Percentiles rank a stretch among this genome's conserved stretches.
These are phyloP conservation scores for Antheraea mylitta DNA, from an alignment of 1,140 invertebrate species.

Conservation along the genomic window DNA sequence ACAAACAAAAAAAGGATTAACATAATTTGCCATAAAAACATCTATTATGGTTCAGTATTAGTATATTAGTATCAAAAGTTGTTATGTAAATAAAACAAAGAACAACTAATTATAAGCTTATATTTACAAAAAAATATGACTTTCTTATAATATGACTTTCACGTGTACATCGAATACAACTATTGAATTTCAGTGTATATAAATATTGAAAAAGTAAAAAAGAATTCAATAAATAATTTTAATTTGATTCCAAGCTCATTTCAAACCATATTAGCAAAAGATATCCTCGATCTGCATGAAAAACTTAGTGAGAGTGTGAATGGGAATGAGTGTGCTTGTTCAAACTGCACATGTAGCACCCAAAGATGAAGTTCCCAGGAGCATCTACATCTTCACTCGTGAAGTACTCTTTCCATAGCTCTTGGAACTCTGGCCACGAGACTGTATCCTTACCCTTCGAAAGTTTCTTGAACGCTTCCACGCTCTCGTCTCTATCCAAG, in stretches of 20 bases:
- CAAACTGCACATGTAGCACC: constrained; percentile 36
- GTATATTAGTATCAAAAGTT: too few relatives aligned
- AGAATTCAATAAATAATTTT: too few relatives aligned
- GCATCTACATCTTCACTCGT: constrained; percentile 84
- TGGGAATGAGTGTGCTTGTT: constrained; percentile 1
- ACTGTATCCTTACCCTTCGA: constrained; percentile 83
- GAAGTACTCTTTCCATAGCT: constrained; percentile 89
- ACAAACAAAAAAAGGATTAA: too few relatives aligned
- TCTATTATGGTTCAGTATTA: too few relatives aligned
- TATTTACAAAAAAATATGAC: neutral
- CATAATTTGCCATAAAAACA: too few relatives aligned
- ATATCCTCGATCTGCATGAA: neutral
- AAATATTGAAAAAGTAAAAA: neutral
- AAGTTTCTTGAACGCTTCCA: constrained; percentile 86
- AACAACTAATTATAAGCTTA: neutral
- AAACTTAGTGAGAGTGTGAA: neutral
- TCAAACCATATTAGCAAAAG: too few relatives aligned
- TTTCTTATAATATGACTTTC: neutral
- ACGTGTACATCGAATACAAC: too few relatives aligned
- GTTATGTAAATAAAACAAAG: neutral
- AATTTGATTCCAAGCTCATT: too few relatives aligned
- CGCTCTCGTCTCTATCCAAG: constrained; percentile 82
- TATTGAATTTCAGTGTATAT: neutral
- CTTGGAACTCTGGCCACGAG: constrained; percentile 84
- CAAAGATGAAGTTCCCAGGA: constrained; percentile 88